These are phyloP conservation scores for Kuschelorhynchus macadamiae DNA, from an alignment of 2,888 invertebrate genomes.

Conservation along the genomic window DNA sequence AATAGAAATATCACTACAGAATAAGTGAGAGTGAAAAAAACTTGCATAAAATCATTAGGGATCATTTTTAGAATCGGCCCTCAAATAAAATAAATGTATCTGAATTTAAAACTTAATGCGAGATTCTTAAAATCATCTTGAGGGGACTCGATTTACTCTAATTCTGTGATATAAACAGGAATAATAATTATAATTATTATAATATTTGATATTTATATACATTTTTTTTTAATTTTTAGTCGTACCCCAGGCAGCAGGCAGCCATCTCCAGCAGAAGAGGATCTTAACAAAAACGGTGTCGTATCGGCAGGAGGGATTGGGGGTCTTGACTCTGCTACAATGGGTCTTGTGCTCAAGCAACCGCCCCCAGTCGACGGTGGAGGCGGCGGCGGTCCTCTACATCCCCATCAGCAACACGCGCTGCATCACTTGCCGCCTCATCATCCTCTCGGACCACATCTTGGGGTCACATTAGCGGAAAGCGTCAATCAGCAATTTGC, in stretches of 20 bases:
- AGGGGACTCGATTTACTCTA: too few species aligned
- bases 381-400: slow-evolving; percentile 39
- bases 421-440: slow-evolving; percentile 67
- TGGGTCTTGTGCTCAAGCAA: slow-evolving; percentile 72
- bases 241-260: slow-evolving; percentile 93
- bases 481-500: slow-evolving; percentile 69
- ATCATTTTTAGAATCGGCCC: too few species aligned
- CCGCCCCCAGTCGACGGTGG: slow-evolving; percentile 68
- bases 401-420: slow-evolving; percentile 68
- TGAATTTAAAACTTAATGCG: too few species aligned
- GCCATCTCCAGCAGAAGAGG: slow-evolving; percentile 92
- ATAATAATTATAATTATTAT: too few species aligned
- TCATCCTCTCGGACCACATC: slow-evolving; percentile 67
- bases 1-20: too few species aligned
- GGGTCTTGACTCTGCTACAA: slow-evolving; percentile 66
- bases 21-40: too few species aligned
- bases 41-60: too few species aligned
- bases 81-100: too few species aligned
- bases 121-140: too few species aligned
- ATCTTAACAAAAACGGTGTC: slow-evolving; percentile 73
- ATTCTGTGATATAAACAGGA: too few species aligned
- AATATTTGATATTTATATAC: too few species aligned
- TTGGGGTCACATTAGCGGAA: slow-evolving; percentile 67
- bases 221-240: slow-evolving; percentile 72
- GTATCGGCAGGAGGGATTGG: slow-evolving; percentile 46